Percentiles rank a stretch among this genome's conserved stretches.
These are phyloP conservation scores for Catharus ustulatus DNA, from an alignment of 2,797 vertebrate species.

Conservation along the genomic window DNA sequence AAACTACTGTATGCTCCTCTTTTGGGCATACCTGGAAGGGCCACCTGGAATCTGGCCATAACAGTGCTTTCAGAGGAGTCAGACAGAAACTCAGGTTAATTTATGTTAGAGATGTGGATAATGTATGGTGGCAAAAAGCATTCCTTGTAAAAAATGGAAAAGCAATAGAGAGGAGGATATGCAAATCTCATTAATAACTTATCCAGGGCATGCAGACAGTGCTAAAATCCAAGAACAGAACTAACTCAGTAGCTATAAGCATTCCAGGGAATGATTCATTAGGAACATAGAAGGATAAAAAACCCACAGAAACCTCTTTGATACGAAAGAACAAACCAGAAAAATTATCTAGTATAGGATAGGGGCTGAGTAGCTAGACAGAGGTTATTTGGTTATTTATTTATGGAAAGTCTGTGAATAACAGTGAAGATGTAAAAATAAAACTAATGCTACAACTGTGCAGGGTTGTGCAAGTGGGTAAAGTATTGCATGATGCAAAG, in stretches of 20 bases:
- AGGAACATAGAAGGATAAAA: neutral
- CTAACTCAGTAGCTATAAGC: neutral
- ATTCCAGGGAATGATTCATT: neutral
- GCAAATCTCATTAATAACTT: conserved; percentile 56
- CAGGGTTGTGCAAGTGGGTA: neutral
- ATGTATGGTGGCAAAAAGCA: neutral
- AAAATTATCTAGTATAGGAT: neutral
- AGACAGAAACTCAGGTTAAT: neutral
- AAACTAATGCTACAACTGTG: neutral
- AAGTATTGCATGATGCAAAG: neutral
- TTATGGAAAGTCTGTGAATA: neutral
- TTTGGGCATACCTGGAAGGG: neutral
- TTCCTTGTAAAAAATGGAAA: conserved; percentile 4
- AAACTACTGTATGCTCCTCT: neutral
- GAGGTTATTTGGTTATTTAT: neutral
- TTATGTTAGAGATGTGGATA: neutral
- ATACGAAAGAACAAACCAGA: neutral
- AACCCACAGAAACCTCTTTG: neutral
- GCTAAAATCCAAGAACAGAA: neutral
- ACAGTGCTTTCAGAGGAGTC: neutral
- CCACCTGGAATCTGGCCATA: neutral
- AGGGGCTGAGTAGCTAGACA: neutral
- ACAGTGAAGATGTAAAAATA: neutral
- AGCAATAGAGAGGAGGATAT: neutral
- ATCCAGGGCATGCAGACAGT: conserved; percentile 19